Conservation (phyloP, 1,140 invertebrate species). For the Cepaea nemoralis region DNA sequence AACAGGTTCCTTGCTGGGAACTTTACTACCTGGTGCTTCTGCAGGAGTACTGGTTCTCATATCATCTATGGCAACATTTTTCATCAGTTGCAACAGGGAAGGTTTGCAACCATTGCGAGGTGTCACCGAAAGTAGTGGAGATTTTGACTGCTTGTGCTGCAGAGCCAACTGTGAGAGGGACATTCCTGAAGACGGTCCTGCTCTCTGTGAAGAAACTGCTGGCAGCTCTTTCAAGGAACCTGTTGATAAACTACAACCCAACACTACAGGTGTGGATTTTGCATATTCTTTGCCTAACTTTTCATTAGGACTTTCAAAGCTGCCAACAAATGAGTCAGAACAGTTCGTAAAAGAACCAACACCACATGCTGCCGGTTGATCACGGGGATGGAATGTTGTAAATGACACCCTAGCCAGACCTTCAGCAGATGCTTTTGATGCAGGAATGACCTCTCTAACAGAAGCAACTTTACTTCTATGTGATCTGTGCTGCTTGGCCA, state of each 20-base stretch:
- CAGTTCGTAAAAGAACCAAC: neutral
- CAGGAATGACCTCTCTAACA: neutral
- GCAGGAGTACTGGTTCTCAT: neutral
- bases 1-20: neutral
- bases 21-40: neutral
- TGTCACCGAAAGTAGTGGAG: neutral
- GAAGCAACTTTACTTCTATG: neutral
- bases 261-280: neutral
- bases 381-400: too few relatives aligned
- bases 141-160: neutral
- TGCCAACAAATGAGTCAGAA: neutral
- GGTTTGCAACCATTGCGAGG: neutral
- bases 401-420: neutral
- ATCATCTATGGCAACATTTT: neutral
- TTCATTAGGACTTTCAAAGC: neutral
- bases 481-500: constrained; percentile 4
- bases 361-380: too few relatives aligned
- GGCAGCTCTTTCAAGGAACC: neutral
- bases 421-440: neutral
- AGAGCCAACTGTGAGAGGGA: neutral
- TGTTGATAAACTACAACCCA: neutral
- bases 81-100: neutral
- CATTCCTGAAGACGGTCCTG: neutral
- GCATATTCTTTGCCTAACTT: neutral
- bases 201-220: neutral